phyloP scores from a whole-genome alignment of 1,140 invertebrate species.

The Brachionus rubens region DNA sequence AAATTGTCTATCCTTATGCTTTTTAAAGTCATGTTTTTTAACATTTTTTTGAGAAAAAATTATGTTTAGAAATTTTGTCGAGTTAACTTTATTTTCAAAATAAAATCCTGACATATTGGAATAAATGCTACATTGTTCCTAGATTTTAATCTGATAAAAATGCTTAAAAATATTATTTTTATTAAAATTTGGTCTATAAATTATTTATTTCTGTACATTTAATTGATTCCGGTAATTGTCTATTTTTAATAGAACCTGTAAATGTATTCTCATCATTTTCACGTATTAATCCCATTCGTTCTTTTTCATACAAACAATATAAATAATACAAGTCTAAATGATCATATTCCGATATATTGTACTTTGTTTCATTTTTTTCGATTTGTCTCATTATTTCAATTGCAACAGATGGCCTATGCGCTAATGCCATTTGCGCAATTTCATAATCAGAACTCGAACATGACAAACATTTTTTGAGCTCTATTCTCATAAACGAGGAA shows the following conservation, averaged over 20 bases:
- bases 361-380: background rate
- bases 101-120: too few relatives aligned
- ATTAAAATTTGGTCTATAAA: too few relatives aligned
- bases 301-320: slow-evolving; percentile 17
- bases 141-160: too few relatives aligned
- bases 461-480: slow-evolving; percentile 18
- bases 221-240: background rate
- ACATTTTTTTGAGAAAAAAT: too few relatives aligned
- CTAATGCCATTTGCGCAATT: background rate
- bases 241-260: background rate
- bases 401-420: background rate
- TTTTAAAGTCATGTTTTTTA: too few relatives aligned
- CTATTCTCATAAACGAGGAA: slow-evolving; percentile 5
- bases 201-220: background rate
- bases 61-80: too few relatives aligned
- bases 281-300: background rate
- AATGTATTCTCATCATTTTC: background rate
- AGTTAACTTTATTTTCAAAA: too few relatives aligned
- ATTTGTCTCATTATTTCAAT: slow-evolving; percentile 14
- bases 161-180: too few relatives aligned
- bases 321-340: slow-evolving; percentile 33
- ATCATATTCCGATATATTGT: background rate
- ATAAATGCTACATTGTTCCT: too few relatives aligned
- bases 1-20: too few relatives aligned
- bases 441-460: slow-evolving; percentile 19